Percentiles rank a stretch among this genome's conserved stretches.
Evolutionary conservation across 2,888 invertebrate genomes (phyloP).

Genomic region (Drosophila acutilabella): DNA sequence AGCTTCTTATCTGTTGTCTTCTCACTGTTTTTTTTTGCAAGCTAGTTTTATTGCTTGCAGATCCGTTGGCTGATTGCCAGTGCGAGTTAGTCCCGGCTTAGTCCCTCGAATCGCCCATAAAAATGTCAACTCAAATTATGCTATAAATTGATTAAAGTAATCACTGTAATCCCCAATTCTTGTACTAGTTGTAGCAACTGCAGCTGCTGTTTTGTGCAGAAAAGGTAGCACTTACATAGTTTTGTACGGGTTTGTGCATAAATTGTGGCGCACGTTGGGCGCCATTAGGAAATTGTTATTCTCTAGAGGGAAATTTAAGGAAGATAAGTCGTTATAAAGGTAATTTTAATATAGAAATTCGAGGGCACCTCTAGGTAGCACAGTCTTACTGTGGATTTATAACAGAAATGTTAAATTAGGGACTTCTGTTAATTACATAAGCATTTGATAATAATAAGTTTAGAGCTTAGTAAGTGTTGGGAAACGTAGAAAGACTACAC

Average conservation of each 20-base stretch:
- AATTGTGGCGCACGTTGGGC: conserved; percentile 11
- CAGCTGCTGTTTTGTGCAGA: conserved; percentile 1
- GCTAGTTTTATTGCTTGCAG: conserved; percentile 55
- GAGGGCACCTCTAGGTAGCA: too few species aligned
- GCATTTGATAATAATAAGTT: too few species aligned
- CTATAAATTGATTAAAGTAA: conserved; percentile 70
- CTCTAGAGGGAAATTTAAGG: not conserved
- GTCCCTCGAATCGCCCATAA: conserved; percentile 48
- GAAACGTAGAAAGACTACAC: too few species aligned
- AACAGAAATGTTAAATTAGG: too few species aligned
- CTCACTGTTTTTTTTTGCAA: not conserved
- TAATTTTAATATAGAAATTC: too few species aligned
- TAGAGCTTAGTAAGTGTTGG: too few species aligned
- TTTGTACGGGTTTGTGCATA: not conserved
- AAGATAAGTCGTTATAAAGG: not conserved
- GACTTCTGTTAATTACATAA: too few species aligned
- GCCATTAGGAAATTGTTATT: not conserved
- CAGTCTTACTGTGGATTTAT: too few species aligned
- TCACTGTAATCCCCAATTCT: conserved; percentile 44
- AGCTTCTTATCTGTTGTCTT: not conserved
- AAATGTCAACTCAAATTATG: conserved; percentile 68
- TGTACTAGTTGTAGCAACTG: conserved; percentile 36
- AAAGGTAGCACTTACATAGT: conserved; percentile 3
- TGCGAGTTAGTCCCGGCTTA: conserved; percentile 47
- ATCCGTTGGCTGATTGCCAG: conserved; percentile 56